A percentile compares a stretch with the other conserved stretches of the same genome.
These are phyloP conservation scores for Drosophila paranaensis DNA, from an alignment of 2,888 invertebrate species.

Conservation along the genomic window DNA sequence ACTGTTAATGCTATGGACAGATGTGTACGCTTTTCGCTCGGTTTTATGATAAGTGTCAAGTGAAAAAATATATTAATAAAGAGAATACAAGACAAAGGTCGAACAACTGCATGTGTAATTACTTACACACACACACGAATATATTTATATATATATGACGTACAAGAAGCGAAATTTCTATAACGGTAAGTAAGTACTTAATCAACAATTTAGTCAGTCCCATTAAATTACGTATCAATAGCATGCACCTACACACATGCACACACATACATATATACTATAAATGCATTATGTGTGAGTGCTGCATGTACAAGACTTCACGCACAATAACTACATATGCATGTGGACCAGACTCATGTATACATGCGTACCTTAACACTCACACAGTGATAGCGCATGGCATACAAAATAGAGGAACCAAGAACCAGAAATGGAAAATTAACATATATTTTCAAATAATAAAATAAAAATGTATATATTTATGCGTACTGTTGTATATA, in stretches of 20 bases:
- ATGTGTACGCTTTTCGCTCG: constrained; percentile 40
- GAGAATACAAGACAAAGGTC: constrained; percentile 7
- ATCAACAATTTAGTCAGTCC: background rate
- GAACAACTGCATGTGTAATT: background rate
- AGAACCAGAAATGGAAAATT: background rate
- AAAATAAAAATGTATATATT: too few relatives aligned
- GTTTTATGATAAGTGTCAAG: constrained; percentile 20
- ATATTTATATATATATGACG: background rate
- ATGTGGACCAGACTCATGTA: background rate
- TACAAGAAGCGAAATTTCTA: background rate
- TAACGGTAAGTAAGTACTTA: constrained; percentile 16
- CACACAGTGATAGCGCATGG: constrained; percentile 12
- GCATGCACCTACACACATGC: background rate
- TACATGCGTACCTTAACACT: constrained; percentile 32
- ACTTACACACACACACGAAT: background rate
- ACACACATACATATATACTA: background rate
- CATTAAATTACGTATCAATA: background rate
- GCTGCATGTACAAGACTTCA: background rate
- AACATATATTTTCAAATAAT: too few relatives aligned
- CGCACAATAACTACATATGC: background rate
- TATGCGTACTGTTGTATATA: too few relatives aligned
- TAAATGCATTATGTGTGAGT: background rate
- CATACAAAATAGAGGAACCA: background rate
- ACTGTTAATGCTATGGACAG: constrained; percentile 59
- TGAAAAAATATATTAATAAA: constrained; percentile 14